phyloP scores from a whole-genome alignment of 1,140 invertebrate species.

The Orius laevigatus region DNA sequence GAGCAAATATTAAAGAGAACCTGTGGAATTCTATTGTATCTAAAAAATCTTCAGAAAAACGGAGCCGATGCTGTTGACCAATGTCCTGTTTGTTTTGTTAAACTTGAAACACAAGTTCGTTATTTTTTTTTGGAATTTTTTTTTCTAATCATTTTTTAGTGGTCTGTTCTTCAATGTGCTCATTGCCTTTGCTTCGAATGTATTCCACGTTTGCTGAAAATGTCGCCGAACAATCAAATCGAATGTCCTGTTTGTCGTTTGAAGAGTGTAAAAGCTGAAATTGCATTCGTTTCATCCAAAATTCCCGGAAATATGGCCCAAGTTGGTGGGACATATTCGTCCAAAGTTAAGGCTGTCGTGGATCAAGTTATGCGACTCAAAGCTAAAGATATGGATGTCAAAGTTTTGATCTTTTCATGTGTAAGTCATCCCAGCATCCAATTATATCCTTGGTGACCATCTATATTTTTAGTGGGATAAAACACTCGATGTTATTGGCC shows the following conservation, averaged over 20 bases:
- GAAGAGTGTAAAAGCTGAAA: slow-evolving; percentile 31
- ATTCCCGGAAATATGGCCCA: slow-evolving; percentile 10
- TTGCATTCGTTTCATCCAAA: slow-evolving; percentile 41
- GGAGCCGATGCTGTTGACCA: slow-evolving; percentile 25
- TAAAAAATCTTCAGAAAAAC: slow-evolving; percentile 28
- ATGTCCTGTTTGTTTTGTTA: slow-evolving; percentile 51
- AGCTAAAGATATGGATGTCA: slow-evolving; percentile 37
- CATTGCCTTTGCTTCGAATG: slow-evolving; percentile 51
- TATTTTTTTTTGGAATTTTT: not conserved
- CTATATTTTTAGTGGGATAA: slow-evolving; percentile 35
- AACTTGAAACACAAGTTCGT: slow-evolving; percentile 27
- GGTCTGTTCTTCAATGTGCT: slow-evolving; percentile 50
- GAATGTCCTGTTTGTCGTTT: slow-evolving; percentile 52
- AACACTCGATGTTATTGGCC: slow-evolving; percentile 41
- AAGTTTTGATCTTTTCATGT: slow-evolving; percentile 56
- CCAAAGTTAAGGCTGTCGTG: slow-evolving; percentile 55
- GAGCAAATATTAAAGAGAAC: slow-evolving; percentile 27
- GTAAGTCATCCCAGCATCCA: slow-evolving; percentile 24
- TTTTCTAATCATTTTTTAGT: slow-evolving; percentile 27
- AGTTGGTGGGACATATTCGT: slow-evolving; percentile 43
- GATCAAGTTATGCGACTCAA: slow-evolving; percentile 38
- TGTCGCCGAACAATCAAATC: slow-evolving; percentile 14
- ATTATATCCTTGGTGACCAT: no score
- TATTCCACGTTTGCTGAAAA: slow-evolving; percentile 27
- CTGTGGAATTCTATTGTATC: slow-evolving; percentile 28